phyloP scores from a whole-genome alignment of 2,113 vertebrate species.

The Myotis davidii region DNA sequence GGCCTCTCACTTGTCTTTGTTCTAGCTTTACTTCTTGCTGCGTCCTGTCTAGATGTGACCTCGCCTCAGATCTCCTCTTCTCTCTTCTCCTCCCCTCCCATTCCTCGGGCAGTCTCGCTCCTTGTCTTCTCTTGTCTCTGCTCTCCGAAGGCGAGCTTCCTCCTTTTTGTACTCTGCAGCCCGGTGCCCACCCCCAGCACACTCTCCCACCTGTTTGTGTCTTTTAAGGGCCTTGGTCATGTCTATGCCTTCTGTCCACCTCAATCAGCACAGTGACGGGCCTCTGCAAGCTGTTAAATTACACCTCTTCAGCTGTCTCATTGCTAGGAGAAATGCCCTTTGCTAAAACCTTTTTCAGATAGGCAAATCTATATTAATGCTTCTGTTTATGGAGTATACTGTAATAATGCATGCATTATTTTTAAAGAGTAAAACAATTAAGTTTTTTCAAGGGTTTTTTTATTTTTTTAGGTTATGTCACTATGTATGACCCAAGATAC shows the following conservation, averaged over 20 bases:
- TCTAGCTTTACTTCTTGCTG: not conserved
- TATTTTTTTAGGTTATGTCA: not conserved
- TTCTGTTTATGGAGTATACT: constrained; percentile 58
- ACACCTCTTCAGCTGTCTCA: constrained; percentile 95
- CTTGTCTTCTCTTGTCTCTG: not conserved
- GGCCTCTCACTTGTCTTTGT: not conserved
- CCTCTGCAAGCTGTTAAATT: constrained; percentile 90
- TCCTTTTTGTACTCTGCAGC: constrained; percentile 91
- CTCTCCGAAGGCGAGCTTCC: constrained; percentile 51
- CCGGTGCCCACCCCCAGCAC: constrained; percentile 71
- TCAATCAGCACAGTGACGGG: constrained; percentile 94
- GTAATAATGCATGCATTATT: constrained; percentile 8
- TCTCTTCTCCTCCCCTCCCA: not conserved
- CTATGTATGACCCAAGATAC: not conserved
- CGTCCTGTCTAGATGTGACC: not conserved
- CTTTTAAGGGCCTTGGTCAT: constrained; percentile 92
- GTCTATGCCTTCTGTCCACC: constrained; percentile 94
- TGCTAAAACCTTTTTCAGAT: constrained; percentile 69
- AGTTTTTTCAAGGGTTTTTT: not conserved
- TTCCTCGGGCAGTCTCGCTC: not conserved
- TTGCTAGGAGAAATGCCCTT: constrained; percentile 57
- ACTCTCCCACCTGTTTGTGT: constrained; percentile 95
- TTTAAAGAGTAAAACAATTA: constrained; percentile 42
- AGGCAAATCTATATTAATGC: constrained; percentile 41
- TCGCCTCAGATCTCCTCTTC: not conserved